Evolutionary conservation across 2,888 invertebrate genomes (phyloP).

Genomic region (Hydraecia micacea): DNA sequence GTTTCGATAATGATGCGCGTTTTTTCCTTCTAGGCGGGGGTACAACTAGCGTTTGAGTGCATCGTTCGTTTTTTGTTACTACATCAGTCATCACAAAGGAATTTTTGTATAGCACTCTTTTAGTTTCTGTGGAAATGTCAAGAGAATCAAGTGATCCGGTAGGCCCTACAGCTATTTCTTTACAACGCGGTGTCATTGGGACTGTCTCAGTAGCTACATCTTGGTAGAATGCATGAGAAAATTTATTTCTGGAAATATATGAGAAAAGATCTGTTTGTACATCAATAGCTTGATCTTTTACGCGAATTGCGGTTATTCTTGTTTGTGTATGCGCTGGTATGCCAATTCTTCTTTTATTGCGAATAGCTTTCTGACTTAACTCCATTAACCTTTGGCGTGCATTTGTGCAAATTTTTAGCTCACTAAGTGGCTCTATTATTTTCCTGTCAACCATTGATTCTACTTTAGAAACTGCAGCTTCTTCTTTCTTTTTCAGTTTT

Average conservation of each 20-base stretch:
- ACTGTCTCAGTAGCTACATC: slow-evolving; percentile 85
- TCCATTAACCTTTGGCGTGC: slow-evolving; percentile 91
- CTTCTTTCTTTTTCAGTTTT: slow-evolving; percentile 89
- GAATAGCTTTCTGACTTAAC: slow-evolving; percentile 90
- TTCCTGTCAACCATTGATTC: slow-evolving; percentile 84
- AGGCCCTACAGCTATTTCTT: slow-evolving; percentile 85
- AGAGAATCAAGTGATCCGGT: slow-evolving; percentile 77
- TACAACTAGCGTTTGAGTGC: slow-evolving; percentile 80
- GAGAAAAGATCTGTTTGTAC: slow-evolving; percentile 88
- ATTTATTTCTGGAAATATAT: slow-evolving; percentile 78
- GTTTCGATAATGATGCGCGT: slow-evolving; percentile 60
- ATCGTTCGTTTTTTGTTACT: slow-evolving; percentile 73
- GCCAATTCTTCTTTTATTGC: slow-evolving; percentile 87
- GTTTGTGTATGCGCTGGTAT: slow-evolving; percentile 91
- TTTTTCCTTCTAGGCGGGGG: slow-evolving; percentile 83
- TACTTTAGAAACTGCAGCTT: slow-evolving; percentile 82
- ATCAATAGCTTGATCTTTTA: slow-evolving; percentile 91
- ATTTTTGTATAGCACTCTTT: slow-evolving; percentile 75
- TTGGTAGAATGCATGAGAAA: slow-evolving; percentile 74
- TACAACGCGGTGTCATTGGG: slow-evolving; percentile 86
- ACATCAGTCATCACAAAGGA: slow-evolving; percentile 85
- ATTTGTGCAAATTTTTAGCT: slow-evolving; percentile 90
- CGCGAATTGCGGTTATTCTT: slow-evolving; percentile 84
- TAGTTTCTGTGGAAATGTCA: slow-evolving; percentile 82
- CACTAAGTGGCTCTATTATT: slow-evolving; percentile 86